Evolutionary conservation across 2,113 vertebrate species (phyloP), one percentile per base, ranked within the genome.

Genomic region (Eretmochelys imbricata): DNA sequence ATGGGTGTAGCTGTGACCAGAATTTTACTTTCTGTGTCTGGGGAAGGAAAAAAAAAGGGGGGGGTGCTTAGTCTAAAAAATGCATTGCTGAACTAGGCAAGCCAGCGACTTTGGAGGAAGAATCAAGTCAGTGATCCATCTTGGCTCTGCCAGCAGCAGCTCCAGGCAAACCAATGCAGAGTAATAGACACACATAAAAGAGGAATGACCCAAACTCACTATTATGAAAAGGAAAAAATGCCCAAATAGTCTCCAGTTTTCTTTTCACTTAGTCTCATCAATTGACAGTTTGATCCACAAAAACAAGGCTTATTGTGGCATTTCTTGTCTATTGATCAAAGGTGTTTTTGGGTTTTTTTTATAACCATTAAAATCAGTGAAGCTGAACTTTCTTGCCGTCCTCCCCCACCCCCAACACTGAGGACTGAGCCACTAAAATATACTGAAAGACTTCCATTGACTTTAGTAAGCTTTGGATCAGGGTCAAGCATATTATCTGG

Each of bases 91-190:
- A 93, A 83, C 29, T 57, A 93, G 11, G 0, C 87, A 81, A 93
- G 96, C 97, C 97, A 97, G 89, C 82, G 95, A 93, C 96, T 96
- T 93, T 97, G 96, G 96, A 96, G 95, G 94, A 96, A 94, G 95
- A 96, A 95, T 94, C 87, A 4, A 92, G 75, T 95, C 82, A 72
- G 92, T 94, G 94, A 95, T 96, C 96, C 94, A 93, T 91, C 75
- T 97, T 91, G 96, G 96, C 95, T 48, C 76, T 90, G 80, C 95
- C 94, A 80, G 95, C 95, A 72, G 29, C 1, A 6, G 62, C 83
- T 84, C 12, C 5, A 17, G 96, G 97, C 96, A 98, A 97, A 85
- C 95, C 87, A 89, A 98, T 95, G 93, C 96, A 95, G 96, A 97
- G 98, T 96, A 93, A 90, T 90, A 96, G 51, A 95, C 94, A 89